Conservation (phyloP, 1,140 invertebrate genomes). For the Musca domestica region DNA sequence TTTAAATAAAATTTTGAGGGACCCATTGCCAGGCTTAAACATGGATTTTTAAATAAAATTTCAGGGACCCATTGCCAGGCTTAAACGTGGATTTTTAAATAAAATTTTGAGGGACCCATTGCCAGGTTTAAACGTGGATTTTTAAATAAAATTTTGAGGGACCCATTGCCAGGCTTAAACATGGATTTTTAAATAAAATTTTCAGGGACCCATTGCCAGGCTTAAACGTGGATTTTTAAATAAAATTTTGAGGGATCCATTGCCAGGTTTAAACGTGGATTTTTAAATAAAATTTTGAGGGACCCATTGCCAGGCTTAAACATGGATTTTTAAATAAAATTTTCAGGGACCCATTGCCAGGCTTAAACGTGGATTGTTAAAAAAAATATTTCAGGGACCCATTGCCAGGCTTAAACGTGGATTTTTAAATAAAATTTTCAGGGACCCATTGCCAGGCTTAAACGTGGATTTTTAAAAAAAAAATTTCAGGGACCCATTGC, state of each 20-base stretch:
- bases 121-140: neutral
- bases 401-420: neutral
- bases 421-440: neutral
- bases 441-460: no score
- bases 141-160: neutral
- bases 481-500: neutral
- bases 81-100: no score
- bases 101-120: neutral
- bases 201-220: neutral
- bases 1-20: neutral
- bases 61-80: no score
- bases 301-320: neutral
- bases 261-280: no score
- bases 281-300: neutral
- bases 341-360: no score
- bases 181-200: neutral
- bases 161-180: no score
- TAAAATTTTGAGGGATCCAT: no score
- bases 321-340: neutral
- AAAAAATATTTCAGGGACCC: neutral
- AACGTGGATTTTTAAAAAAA: no score
- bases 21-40: neutral
- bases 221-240: neutral
- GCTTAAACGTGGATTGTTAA: no score
- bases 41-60: neutral